Percentiles rank a stretch among this genome's conserved stretches.
Evolutionary conservation across 2,888 invertebrate genomes (phyloP).

Genomic region (Steinernema scapterisci): DNA sequence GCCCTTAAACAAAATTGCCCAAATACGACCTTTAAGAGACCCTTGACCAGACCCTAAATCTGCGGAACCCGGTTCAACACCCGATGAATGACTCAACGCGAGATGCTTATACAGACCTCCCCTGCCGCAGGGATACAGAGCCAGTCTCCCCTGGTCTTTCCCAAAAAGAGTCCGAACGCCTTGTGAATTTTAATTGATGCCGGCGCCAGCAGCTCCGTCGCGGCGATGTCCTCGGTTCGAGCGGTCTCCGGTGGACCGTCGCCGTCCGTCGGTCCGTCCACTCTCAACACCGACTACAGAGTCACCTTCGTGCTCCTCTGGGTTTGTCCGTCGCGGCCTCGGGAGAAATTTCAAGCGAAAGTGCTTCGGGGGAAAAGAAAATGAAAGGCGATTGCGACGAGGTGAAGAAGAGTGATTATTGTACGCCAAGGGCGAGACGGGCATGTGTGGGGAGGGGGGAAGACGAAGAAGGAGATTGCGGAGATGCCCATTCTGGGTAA

Average conservation of each 20-base stretch:
- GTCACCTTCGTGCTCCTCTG: neutral
- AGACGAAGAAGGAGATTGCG: constrained; percentile 14
- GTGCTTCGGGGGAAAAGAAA: constrained; percentile 5
- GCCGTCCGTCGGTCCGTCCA: no score
- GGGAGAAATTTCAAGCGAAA: constrained; percentile 10
- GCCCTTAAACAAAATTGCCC: no score
- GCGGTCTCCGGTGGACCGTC: no score
- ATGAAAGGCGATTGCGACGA: neutral
- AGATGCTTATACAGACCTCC: no score
- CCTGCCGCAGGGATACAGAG: no score
- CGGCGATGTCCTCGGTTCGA: constrained; percentile 14
- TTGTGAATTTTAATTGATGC: constrained; percentile 23
- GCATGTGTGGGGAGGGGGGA: neutral
- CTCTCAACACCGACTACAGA: no score
- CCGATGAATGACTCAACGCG: no score
- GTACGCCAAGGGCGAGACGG: neutral
- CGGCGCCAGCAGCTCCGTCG: constrained; percentile 12
- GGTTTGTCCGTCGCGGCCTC: neutral
- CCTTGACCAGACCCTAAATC: no score
- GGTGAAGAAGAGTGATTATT: constrained; percentile 30
- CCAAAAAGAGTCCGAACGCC: neutral
- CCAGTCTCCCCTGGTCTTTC: neutral
- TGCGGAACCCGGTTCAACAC: no score
- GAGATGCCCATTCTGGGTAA: constrained; percentile 27
- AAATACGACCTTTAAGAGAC: no score